phyloP scores from a whole-genome alignment of 2,888 invertebrate species.

The Eudemis profundana region DNA sequence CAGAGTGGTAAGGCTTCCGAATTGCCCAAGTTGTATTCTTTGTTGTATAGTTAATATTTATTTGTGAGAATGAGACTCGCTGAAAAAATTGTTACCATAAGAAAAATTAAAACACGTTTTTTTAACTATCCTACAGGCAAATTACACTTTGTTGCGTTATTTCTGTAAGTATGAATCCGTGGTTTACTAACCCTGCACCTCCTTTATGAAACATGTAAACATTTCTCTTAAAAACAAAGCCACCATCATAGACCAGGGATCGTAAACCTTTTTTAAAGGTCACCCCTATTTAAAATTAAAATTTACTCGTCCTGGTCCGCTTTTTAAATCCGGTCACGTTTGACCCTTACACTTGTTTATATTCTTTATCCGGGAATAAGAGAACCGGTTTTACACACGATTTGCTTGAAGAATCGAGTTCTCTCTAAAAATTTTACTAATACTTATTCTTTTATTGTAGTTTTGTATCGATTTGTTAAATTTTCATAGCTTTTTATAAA shows the following conservation, averaged over 20 bases:
- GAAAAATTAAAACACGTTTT: no score
- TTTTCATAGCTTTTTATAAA: no score
- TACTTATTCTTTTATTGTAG: neutral
- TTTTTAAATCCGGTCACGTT: conserved; percentile 37
- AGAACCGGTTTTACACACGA: conserved; percentile 42
- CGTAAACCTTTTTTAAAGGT: conserved; percentile 33
- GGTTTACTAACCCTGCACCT: neutral
- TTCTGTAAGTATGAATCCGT: neutral
- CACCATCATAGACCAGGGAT: conserved; percentile 6
- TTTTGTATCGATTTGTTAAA: no score
- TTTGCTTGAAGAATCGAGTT: conserved; percentile 32
- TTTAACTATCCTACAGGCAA: no score
- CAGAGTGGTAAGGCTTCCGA: no score
- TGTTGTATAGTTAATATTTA: no score
- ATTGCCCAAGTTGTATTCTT: no score
- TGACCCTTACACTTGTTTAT: conserved; percentile 41
- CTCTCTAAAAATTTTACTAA: neutral
- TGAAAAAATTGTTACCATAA: neutral
- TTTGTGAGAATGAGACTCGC: no score
- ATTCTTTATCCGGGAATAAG: conserved; percentile 23
- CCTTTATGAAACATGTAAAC: neutral
- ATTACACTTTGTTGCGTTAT: neutral
- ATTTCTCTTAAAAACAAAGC: conserved; percentile 17
- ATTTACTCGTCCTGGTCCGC: conserved; percentile 19
- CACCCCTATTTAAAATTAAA: conserved; percentile 35